Base-by-base conservation (phyloP, 2,113 vertebrate genomes). In the Nothoprocta pentlandii region DNA sequence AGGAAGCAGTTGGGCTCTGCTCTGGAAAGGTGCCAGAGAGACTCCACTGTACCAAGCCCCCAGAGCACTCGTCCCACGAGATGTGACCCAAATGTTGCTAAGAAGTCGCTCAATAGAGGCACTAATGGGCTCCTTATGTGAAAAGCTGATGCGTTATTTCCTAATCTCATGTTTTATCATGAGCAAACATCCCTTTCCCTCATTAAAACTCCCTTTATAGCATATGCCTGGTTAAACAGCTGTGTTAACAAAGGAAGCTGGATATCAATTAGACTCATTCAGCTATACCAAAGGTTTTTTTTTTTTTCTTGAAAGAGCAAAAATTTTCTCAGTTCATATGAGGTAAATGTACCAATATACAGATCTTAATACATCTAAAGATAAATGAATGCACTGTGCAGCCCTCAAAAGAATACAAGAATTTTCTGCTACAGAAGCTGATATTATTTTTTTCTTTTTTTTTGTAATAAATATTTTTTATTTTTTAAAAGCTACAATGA, bases 401-500 rank as follows among this genome's bases (percentile, higher is more conserved):
- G 56, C 2, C 10, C 44, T 49, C 51, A 84, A 23, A 70, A 71
- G 12, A 64, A 39, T 23, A 68, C 7, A 28, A 70, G 89, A 71
- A 30, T 53, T 67, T 70, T 49, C 56, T n/a, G 30, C 70, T 41
- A 5, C 1, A 42, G 46, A 86, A 64, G 21, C 23, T 86, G 39
- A 23, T 16, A 61, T 25, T 32, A 7, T 28, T 70, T 71, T 15
- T 94, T 51, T 51, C 32, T 68, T 64, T 53, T 32, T 69, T 68
- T 73, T 36, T 59, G 56, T 32, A 82, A 94, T 22, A 78, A 66
- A 23, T 34, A 26, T 20, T 74, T 68, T 90, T 82, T 56, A 81
- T 20, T 74, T 68, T 90, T 82, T 56, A 81, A 96, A 96, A 96
- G 74, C 63, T 87, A 67, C 25, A 75, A 36, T 66, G 17, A 77